A percentile compares a stretch with the other conserved stretches of the same genome.
phyloP scores from a whole-genome alignment of 2,888 invertebrate species.

The Philereme transversata region DNA sequence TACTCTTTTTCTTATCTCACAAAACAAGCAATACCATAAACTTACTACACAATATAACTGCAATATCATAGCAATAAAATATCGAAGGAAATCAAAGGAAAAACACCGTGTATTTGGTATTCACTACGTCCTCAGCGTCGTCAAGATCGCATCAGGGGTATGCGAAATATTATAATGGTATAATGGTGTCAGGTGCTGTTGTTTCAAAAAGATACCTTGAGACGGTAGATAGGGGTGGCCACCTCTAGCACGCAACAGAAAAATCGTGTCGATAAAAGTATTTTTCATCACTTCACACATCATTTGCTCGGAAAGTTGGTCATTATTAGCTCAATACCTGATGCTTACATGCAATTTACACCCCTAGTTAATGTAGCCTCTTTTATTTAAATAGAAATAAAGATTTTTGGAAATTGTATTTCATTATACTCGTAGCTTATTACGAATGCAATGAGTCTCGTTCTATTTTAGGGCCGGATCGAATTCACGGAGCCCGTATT shows the following conservation, averaged over 20 bases:
- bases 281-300: too few relatives aligned
- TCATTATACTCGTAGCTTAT: too few relatives aligned
- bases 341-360: too few relatives aligned
- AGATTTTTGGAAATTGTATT: too few relatives aligned
- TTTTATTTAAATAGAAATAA: too few relatives aligned
- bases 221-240: constrained; percentile 15
- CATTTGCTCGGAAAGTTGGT: too few relatives aligned
- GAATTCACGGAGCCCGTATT: too few relatives aligned
- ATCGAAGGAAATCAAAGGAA: constrained; percentile 56
- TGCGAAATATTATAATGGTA: constrained; percentile 82
- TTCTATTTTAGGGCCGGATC: too few relatives aligned
- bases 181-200: constrained; percentile 81
- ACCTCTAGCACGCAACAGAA: neutral
- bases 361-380: too few relatives aligned
- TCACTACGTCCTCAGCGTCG: constrained; percentile 74
- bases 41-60: constrained; percentile 54
- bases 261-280: neutral
- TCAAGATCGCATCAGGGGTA: constrained; percentile 76
- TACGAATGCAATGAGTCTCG: too few relatives aligned
- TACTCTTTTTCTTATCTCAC: constrained; percentile 12
- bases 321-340: too few relatives aligned
- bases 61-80: constrained; percentile 72
- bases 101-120: constrained; percentile 63
- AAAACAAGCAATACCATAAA: constrained; percentile 37
- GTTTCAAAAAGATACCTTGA: constrained; percentile 54